These are phyloP conservation scores for Drosophila barbarae DNA, from an alignment of 2,888 invertebrate genomes.

Conservation along the genomic window DNA sequence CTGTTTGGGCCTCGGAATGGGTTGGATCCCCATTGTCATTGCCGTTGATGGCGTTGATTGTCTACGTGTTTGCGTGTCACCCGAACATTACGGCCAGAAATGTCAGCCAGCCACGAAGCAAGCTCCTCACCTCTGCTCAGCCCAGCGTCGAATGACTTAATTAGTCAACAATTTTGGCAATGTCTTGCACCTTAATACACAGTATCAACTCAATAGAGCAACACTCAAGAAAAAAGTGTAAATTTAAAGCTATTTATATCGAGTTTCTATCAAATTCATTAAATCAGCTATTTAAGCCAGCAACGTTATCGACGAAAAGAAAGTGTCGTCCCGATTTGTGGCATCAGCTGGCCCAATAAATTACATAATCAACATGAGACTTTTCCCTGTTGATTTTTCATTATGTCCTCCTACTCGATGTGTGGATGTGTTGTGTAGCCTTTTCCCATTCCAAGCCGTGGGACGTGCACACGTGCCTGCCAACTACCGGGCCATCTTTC, in stretches of 20 bases:
- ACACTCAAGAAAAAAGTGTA: neutral
- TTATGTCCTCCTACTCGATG: slow-evolving; percentile 33
- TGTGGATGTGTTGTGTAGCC: slow-evolving; percentile 13
- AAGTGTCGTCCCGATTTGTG: neutral
- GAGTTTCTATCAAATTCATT: neutral
- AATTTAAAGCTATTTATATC: neutral
- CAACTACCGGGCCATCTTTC: slow-evolving; percentile 37
- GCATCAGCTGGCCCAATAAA: slow-evolving; percentile 38
- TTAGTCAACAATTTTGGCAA: slow-evolving; percentile 65
- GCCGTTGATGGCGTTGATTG: slow-evolving; percentile 53
- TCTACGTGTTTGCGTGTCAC: slow-evolving; percentile 67
- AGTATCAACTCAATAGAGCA: neutral
- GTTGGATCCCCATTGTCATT: slow-evolving; percentile 36
- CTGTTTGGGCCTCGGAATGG: slow-evolving; percentile 10
- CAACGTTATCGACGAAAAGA: neutral
- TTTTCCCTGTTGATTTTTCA: slow-evolving; percentile 52
- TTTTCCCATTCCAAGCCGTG: neutral
- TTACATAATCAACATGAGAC: slow-evolving; percentile 48
- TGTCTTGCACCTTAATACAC: slow-evolving; percentile 21
- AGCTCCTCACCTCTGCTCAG: neutral
- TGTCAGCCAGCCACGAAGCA: slow-evolving; percentile 25
- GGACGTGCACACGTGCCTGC: slow-evolving; percentile 50
- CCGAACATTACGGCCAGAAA: slow-evolving; percentile 51
- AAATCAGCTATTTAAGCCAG: slow-evolving; percentile 4
- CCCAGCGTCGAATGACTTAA: slow-evolving; percentile 52